Conservation (phyloP, 2,888 invertebrate genomes). For the Diadromus collaris region DNA sequence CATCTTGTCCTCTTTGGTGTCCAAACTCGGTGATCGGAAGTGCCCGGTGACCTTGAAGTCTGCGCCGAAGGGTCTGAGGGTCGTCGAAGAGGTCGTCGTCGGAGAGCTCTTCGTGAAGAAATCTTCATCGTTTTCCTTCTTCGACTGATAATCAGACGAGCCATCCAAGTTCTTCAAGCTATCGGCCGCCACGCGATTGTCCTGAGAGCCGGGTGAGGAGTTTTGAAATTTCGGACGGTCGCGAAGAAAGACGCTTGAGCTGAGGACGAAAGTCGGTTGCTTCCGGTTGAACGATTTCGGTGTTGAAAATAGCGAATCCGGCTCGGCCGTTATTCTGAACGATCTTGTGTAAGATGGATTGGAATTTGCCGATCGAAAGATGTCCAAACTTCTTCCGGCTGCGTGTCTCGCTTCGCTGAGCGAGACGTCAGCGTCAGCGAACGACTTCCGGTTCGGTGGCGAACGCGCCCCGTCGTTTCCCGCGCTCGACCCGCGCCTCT, state of each 20-base stretch:
- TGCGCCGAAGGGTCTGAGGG: slow-evolving; percentile 22
- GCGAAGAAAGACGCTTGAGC: slow-evolving; percentile 64
- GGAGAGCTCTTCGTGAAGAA: not conserved
- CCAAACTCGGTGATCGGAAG: slow-evolving; percentile 25
- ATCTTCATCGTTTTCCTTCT: not conserved
- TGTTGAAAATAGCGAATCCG: slow-evolving; percentile 9
- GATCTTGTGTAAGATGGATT: slow-evolving; percentile 55
- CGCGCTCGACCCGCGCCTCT: not conserved
- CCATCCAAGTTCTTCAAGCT: slow-evolving; percentile 6
- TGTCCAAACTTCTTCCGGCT: slow-evolving; percentile 5
- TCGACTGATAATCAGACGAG: slow-evolving; percentile 4
- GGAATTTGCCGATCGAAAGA: slow-evolving; percentile 32
- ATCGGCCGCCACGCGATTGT: slow-evolving; percentile 22
- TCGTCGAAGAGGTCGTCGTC: slow-evolving; percentile 29
- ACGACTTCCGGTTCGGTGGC: not conserved
- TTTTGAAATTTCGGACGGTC: slow-evolving; percentile 39
- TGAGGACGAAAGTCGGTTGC: slow-evolving; percentile 64
- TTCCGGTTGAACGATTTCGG: slow-evolving; percentile 38
- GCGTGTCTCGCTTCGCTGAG: not conserved
- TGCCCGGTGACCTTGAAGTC: slow-evolving; percentile 40
- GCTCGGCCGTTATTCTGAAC: slow-evolving; percentile 49
- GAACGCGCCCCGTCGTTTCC: not conserved
- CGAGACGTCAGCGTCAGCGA: not conserved
- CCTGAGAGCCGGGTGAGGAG: not conserved
- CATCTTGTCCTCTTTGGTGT: not conserved